Evolutionary conservation across 1,140 invertebrate genomes (phyloP).

Genomic region (Bombus sibiricus): DNA sequence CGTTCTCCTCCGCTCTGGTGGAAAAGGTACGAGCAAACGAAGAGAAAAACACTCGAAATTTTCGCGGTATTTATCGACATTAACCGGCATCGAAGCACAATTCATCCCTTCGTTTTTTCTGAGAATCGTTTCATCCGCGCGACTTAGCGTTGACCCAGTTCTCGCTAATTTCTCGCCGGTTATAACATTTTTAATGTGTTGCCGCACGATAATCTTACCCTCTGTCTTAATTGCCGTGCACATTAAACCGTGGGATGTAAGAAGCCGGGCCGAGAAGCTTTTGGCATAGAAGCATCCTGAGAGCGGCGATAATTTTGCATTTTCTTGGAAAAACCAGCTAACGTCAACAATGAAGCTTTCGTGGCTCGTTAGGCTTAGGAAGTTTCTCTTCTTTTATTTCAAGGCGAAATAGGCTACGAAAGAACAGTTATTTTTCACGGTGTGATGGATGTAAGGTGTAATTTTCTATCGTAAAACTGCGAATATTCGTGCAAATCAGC

Average conservation of each 20-base stretch:
- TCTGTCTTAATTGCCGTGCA: not conserved
- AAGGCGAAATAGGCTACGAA: too few species aligned
- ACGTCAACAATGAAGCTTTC: not conserved
- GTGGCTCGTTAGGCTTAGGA: not conserved
- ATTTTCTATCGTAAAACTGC: too few species aligned
- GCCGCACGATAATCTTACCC: not conserved
- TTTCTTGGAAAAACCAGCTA: not conserved
- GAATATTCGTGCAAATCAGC: too few species aligned
- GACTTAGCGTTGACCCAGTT: not conserved
- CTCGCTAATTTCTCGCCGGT: not conserved
- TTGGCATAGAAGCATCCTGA: not conserved
- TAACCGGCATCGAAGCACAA: not conserved
- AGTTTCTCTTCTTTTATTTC: not conserved
- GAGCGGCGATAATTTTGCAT: not conserved
- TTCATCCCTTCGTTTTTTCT: not conserved
- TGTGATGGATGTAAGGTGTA: not conserved
- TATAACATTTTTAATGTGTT: not conserved
- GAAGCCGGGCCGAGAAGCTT: not conserved
- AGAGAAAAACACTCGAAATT: not conserved
- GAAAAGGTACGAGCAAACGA: not conserved
- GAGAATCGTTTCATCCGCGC: not conserved
- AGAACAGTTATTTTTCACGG: too few species aligned
- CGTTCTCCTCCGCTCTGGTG: not conserved
- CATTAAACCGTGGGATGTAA: not conserved
- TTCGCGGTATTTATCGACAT: not conserved